Percentiles rank a stretch among this genome's conserved stretches.
Evolutionary conservation across 2,113 vertebrate species (phyloP).

Genomic region (Halcyon malimbica): DNA sequence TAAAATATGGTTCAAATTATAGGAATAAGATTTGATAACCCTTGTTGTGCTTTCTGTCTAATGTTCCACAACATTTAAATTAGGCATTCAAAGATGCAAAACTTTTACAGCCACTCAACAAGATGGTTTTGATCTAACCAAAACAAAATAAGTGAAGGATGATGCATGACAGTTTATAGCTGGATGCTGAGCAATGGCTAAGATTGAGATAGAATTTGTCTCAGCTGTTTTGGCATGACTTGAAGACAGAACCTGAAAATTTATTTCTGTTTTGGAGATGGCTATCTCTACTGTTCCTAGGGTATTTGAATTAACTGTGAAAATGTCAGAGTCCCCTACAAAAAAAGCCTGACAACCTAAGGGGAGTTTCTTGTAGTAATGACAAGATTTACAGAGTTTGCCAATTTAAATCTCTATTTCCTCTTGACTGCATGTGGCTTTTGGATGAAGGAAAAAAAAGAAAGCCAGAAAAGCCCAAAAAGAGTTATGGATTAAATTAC

Average conservation of each 20-base stretch:
- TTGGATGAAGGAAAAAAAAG: not conserved
- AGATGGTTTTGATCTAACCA: not conserved
- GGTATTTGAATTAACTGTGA: not conserved
- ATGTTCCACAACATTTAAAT: not conserved
- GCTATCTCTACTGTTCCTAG: not conserved
- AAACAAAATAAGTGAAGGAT: not conserved
- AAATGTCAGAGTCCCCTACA: not conserved
- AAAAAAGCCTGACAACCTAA: not conserved
- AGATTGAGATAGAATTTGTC: not conserved
- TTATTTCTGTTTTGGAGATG: not conserved
- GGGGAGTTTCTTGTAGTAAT: not conserved
- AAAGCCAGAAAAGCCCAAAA: not conserved
- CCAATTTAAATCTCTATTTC: not conserved
- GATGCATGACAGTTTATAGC: not conserved
- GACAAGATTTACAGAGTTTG: not conserved
- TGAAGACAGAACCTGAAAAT: not conserved
- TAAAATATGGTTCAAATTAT: rapidly evolving
- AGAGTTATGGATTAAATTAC: not conserved
- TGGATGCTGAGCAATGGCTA: not conserved
- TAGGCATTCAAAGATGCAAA: not conserved
- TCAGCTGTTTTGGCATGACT: not conserved
- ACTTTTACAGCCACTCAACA: not conserved
- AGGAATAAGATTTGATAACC: not conserved
- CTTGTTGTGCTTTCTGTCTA: not conserved
- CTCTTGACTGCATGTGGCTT: not conserved